Evolutionary conservation across 2,888 invertebrate genomes (phyloP).

Genomic region (Toxonevra muliebris): DNA sequence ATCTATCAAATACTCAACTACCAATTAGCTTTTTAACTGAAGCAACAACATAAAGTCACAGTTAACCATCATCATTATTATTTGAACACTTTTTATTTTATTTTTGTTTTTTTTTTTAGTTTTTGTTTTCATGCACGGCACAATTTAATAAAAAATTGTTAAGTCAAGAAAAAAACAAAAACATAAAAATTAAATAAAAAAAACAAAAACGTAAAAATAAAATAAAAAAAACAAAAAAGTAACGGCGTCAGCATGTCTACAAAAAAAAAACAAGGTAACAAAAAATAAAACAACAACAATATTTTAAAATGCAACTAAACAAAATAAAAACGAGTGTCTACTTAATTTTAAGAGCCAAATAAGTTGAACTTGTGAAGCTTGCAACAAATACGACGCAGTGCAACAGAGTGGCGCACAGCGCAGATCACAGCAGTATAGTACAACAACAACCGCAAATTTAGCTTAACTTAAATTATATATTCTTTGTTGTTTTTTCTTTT

Average conservation of each 20-base stretch:
- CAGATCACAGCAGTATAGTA: neutral
- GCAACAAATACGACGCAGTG: neutral
- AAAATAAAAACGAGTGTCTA: neutral
- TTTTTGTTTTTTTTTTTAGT: too few species aligned
- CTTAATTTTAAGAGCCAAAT: neutral
- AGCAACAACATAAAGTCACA: neutral
- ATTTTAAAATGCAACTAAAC: neutral
- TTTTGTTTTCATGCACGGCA: conserved; percentile 25
- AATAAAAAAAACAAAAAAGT: neutral
- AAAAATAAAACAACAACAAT: neutral
- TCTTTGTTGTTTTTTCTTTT: neutral
- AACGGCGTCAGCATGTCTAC: conserved; percentile 28
- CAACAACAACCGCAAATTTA: neutral
- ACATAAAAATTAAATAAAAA: too few species aligned
- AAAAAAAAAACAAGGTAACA: too few species aligned
- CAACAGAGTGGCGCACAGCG: neutral
- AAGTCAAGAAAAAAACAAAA: too few species aligned
- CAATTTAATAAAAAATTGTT: conserved; percentile 16
- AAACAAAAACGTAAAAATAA: too few species aligned
- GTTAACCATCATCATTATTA: neutral
- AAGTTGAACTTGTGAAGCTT: neutral
- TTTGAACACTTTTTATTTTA: too few species aligned
- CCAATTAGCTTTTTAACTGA: conserved; percentile 1
- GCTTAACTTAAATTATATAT: neutral
- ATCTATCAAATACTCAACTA: neutral